Conservation (phyloP, 2,113 vertebrate species). For the Zootoca vivipara region DNA sequence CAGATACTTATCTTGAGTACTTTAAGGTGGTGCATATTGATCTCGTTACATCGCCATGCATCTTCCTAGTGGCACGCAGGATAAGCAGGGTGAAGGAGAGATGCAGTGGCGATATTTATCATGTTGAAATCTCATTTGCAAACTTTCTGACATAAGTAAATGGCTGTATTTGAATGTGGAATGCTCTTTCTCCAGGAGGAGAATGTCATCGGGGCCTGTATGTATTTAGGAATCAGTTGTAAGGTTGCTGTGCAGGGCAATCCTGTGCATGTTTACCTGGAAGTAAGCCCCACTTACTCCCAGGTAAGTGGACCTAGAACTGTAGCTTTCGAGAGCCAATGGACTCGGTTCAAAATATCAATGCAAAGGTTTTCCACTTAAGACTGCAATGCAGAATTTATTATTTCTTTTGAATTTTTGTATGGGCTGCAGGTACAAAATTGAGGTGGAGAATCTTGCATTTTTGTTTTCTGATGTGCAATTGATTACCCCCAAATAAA, state of each 20-base stretch:
- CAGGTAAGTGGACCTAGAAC: neutral
- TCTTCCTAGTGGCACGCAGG: neutral
- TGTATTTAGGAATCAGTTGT: neutral
- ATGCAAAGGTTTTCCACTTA: neutral
- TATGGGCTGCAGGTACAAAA: neutral
- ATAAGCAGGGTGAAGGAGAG: conserved; percentile 1
- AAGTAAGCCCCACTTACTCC: neutral
- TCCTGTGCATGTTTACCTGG: neutral
- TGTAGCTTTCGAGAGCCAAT: neutral
- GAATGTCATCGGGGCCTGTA: rapidly evolving
- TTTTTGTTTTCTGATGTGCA: neutral
- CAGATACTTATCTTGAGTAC: conserved; percentile 59
- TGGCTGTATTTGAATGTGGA: neutral
- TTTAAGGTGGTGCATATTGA: conserved; percentile 48
- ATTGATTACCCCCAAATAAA: neutral
- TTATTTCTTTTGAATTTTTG: neutral
- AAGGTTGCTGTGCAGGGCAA: neutral
- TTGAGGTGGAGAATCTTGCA: neutral
- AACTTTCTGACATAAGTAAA: neutral
- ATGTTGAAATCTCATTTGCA: neutral
- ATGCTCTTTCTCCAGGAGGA: neutral
- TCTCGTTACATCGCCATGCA: conserved; percentile 43
- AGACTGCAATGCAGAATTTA: conserved; percentile 5
- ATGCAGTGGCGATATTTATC: neutral
- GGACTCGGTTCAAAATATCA: neutral